phyloP scores from a whole-genome alignment of 2,113 vertebrate species.

The Pangasianodon gigas region DNA sequence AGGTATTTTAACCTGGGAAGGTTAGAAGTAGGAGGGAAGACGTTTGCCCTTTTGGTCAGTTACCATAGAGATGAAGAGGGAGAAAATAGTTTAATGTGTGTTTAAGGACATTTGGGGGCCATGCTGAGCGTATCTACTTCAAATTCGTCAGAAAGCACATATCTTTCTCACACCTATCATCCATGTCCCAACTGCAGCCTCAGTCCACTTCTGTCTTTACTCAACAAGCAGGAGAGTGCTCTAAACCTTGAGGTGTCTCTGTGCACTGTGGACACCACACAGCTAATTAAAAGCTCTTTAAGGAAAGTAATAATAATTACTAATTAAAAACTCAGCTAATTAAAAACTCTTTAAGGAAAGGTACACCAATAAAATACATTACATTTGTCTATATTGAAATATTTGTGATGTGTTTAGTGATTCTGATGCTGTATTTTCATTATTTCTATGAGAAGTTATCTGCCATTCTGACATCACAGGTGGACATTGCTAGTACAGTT shows the following conservation, averaged over 20 bases:
- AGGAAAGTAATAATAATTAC: too few relatives aligned
- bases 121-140: neutral
- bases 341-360: neutral
- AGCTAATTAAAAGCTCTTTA: neutral
- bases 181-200: neutral
- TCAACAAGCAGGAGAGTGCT: neutral
- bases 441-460: neutral
- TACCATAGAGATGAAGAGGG: slow-evolving; percentile 15
- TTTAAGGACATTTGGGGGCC: neutral
- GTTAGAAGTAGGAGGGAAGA: neutral
- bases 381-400: neutral
- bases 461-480: neutral
- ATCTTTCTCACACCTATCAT: slow-evolving; percentile 1
- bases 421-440: neutral
- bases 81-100: slow-evolving; percentile 20
- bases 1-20: neutral
- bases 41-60: slow-evolving; percentile 9
- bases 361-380: neutral
- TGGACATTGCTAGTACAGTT: neutral
- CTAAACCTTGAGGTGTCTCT: neutral
- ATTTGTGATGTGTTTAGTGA: neutral
- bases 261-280: neutral
- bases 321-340: neutral
- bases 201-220: neutral
- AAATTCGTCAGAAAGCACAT: neutral